Evolutionary conservation across 2,113 vertebrate genomes (phyloP).

Genomic region (Oryzias celebensis): DNA sequence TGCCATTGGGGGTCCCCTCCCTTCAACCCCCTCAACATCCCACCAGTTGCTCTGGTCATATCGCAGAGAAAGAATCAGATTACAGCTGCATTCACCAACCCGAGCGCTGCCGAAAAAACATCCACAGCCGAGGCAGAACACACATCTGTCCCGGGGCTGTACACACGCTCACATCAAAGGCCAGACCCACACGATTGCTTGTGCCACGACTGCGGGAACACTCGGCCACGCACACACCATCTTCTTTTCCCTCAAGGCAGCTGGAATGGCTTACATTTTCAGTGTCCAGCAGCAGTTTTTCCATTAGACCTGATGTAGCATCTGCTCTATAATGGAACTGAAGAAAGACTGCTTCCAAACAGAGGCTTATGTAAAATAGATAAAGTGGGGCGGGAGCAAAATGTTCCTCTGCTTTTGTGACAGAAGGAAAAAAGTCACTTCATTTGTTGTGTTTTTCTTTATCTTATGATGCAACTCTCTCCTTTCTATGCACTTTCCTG

Average conservation of each 20-base stretch:
- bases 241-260: conserved; percentile 34
- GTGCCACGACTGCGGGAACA: conserved; percentile 21
- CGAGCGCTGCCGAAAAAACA: conserved; percentile 5
- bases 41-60: neutral
- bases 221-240: conserved; percentile 18
- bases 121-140: conserved; percentile 9
- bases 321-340: conserved; percentile 52
- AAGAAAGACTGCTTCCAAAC: conserved; percentile 49
- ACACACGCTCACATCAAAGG: conserved; percentile 14
- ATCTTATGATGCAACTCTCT: neutral
- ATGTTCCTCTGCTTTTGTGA: conserved; percentile 15
- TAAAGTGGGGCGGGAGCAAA: conserved; percentile 26
- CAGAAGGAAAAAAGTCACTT: neutral
- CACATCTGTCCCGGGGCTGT: conserved; percentile 28
- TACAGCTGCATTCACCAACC: conserved; percentile 9
- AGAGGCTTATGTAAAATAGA: conserved; percentile 26
- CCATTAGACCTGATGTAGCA: conserved; percentile 67
- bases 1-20: accelerated
- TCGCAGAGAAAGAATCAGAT: conserved; percentile 2
- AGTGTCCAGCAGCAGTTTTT: conserved; percentile 59
- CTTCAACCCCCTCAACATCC: conserved; percentile 1
- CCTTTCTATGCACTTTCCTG: neutral
- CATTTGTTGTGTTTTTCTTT: neutral
- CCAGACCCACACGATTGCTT: conserved; percentile 1
- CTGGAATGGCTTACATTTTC: conserved; percentile 42